Evolutionary conservation across 37 sponge, comb jelly and placozoan species (phyloP), one percentile per base, ranked within the genome.

Genomic region (Haliclona indistincta): DNA sequence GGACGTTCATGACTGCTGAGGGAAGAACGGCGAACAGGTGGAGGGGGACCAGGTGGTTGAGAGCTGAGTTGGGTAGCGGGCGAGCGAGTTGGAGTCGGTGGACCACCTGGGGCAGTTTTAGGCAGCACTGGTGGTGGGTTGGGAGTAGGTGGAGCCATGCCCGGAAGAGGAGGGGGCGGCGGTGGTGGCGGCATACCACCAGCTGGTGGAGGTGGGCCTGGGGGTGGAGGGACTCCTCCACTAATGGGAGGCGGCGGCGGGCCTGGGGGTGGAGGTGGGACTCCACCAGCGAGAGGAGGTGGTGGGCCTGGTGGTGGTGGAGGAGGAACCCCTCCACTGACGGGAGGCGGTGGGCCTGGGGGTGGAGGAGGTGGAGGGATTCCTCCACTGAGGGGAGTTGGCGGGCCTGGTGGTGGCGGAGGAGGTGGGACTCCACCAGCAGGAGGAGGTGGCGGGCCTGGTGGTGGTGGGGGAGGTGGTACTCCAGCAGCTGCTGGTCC

Each of bases 351-450:
- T 2, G 45, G 56, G 6, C 22, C 54, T 3, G 56, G 73, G 11
- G 54, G 23, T 41, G 82, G 70, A 37, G 84, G 84, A 60, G 84
- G 84, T 37, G 77, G 38, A 39, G 82, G 84, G 25, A 25, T 20
- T 3, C 71, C 64, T 19, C 63, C 29, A 63, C 37, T 45, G 29
- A 19, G 73, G 29, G 22, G 32, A 35, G 3, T 7, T 55, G 56
- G 55, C n/a, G 55, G 36, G 10, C 30, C 54, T 22, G 35, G 55
- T 17, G 51, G 30, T 10, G 19, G 15, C 3, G 72, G 6, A 2
- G 53, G 72, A 71, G 54, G 13, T 2, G 52, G 7, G 2, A 29
- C 4, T 44, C 33, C 5, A 15, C 8, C 7, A 45, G 71, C 49
- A 35, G 42, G 67, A 65, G 67, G 69, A 19, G 69, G 69, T 34